Conservation (phyloP, 2,797 vertebrate genomes). For the Hippoglossus hippoglossus region DNA sequence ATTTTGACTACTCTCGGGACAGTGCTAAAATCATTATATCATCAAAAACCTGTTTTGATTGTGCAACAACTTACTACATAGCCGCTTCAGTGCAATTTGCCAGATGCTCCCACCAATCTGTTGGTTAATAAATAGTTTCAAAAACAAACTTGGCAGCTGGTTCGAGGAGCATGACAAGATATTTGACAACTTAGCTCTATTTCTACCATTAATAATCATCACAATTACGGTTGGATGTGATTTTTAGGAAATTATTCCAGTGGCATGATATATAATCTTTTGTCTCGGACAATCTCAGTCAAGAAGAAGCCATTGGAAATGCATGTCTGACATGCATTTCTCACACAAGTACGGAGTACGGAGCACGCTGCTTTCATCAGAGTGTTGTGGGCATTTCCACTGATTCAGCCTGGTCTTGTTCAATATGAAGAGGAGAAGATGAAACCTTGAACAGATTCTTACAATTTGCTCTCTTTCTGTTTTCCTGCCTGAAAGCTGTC, state of each 20-base stretch:
- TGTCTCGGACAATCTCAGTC: too few species aligned
- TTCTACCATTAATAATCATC: neutral
- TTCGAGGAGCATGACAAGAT: conserved; percentile 8
- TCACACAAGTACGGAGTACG: neutral
- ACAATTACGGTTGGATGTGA: neutral
- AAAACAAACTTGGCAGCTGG: conserved; percentile 28
- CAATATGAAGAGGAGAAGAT: neutral
- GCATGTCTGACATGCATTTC: too few species aligned
- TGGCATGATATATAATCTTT: too few species aligned
- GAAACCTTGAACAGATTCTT: conserved; percentile 6
- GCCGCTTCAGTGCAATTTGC: neutral
- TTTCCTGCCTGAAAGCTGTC: conserved; percentile 30
- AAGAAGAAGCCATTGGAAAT: too few species aligned
- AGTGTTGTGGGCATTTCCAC: conserved; percentile 19
- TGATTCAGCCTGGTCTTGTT: conserved; percentile 12
- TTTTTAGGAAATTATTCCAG: neutral
- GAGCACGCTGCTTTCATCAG: neutral
- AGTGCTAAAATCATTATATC: conserved; percentile 41
- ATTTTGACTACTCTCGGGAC: conserved; percentile 37
- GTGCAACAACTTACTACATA: conserved; percentile 33
- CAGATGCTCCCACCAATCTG: conserved; percentile 31
- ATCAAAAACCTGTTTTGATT: conserved; percentile 53
- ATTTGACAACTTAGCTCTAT: conserved; percentile 21
- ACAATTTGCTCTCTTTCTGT: conserved; percentile 27
- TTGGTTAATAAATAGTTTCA: conserved; percentile 12